These are phyloP conservation scores for Adelphocoris suturalis DNA, from an alignment of 2,888 invertebrate genomes.

Conservation along the genomic window DNA sequence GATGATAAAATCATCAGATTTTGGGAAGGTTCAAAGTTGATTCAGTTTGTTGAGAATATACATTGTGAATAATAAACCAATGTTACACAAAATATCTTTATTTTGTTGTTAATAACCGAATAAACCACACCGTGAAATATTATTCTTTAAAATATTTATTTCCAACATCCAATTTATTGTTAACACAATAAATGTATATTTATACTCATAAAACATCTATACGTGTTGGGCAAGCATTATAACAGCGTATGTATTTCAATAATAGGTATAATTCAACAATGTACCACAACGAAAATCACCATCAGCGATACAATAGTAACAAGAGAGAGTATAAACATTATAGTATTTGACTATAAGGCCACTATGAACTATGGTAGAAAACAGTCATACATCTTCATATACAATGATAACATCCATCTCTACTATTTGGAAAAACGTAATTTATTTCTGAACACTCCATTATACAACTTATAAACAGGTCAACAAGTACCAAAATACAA, in stretches of 20 bases:
- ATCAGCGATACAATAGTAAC: conserved; percentile 24
- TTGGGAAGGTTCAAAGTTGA: too few species aligned
- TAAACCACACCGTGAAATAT: neutral
- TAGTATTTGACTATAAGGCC: conserved; percentile 50
- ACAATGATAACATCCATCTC: conserved; percentile 2
- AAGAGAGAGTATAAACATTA: neutral
- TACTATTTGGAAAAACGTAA: conserved; percentile 8
- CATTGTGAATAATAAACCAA: too few species aligned
- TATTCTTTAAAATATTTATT: conserved; percentile 39
- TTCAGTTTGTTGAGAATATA: too few species aligned
- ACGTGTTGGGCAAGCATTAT: conserved; percentile 36
- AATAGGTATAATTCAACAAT: neutral
- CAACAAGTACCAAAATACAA: conserved; percentile 61
- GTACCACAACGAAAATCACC: conserved; percentile 19
- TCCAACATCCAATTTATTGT: conserved; percentile 26
- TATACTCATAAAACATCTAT: conserved; percentile 16
- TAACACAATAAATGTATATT: conserved; percentile 3
- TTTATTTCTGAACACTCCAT: conserved; percentile 16
- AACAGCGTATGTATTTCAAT: conserved; percentile 9
- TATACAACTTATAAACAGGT: conserved; percentile 41
- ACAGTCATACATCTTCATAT: conserved; percentile 6
- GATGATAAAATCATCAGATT: too few species aligned
- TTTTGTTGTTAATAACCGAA: neutral
- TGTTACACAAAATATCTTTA: conserved; percentile 5
- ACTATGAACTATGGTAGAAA: conserved; percentile 53